Conservation (phyloP, 2,113 vertebrate species). For the Podarcis cretensis region DNA sequence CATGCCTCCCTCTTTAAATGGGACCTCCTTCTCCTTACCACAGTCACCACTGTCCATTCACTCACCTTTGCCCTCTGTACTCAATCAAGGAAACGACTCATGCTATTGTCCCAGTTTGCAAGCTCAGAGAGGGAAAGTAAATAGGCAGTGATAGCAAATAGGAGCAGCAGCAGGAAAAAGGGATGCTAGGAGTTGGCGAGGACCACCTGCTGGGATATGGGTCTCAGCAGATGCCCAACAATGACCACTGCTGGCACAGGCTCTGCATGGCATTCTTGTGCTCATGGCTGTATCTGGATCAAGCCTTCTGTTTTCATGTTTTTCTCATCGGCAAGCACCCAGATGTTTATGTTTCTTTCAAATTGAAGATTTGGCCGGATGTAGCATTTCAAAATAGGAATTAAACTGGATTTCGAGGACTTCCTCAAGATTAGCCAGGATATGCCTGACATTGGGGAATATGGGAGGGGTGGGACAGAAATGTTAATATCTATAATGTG, state of each 20-base stretch:
- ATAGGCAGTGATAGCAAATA: neutral
- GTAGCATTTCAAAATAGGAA: neutral
- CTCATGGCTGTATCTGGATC: neutral
- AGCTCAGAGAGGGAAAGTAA: neutral
- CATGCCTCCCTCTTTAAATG: too few species aligned
- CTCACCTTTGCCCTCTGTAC: neutral
- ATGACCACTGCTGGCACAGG: too few species aligned
- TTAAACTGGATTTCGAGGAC: constrained; percentile 20
- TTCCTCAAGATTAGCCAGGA: neutral
- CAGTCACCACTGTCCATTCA: neutral
- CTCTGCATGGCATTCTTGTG: neutral
- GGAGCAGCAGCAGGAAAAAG: neutral
- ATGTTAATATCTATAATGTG: neutral
- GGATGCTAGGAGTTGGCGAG: neutral
- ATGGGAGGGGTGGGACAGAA: neutral
- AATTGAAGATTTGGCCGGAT: neutral
- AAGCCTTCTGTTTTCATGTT: neutral
- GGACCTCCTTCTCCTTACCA: neutral
- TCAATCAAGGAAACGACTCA: neutral
- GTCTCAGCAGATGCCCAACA: neutral
- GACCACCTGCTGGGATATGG: fast-evolving
- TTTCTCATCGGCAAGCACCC: neutral
- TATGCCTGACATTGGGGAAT: constrained; percentile 21
- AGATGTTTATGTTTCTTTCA: neutral
- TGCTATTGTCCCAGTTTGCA: neutral